Percentiles rank a stretch among this genome's conserved stretches.
phyloP scores from a whole-genome alignment of 2,797 vertebrate species.

The Chaetophractus vellerosus region DNA sequence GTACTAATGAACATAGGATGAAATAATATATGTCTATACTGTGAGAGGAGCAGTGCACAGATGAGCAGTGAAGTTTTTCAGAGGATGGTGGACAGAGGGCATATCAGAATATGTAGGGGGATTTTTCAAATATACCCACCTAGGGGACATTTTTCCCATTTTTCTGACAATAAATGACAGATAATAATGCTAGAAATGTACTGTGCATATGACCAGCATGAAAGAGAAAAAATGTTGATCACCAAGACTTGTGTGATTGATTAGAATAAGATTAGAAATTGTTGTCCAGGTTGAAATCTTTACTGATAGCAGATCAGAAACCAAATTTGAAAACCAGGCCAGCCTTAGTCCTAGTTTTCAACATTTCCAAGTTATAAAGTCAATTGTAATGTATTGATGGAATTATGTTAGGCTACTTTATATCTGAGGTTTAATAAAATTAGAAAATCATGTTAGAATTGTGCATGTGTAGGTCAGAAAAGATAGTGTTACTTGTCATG shows the following conservation, averaged over 20 bases:
- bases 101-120: neutral
- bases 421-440: neutral
- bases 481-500: neutral
- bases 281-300: neutral
- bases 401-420: slow-evolving; percentile 32
- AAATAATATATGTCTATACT: neutral
- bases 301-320: slow-evolving; percentile 29
- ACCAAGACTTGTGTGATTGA: neutral
- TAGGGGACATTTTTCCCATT: neutral
- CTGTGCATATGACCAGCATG: neutral
- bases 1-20: neutral
- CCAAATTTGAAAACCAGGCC: neutral
- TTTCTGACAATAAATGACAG: neutral
- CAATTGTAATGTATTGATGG: neutral
- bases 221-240: neutral
- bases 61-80: neutral
- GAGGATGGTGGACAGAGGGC: neutral
- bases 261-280: neutral
- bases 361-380: neutral
- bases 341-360: neutral
- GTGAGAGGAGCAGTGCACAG: neutral
- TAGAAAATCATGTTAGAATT: neutral
- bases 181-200: neutral
- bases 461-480: slow-evolving; percentile 3
- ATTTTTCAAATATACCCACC: neutral